These are phyloP conservation scores for Bos indicus DNA, from an alignment of 2,113 vertebrate species.

Conservation along the genomic window DNA sequence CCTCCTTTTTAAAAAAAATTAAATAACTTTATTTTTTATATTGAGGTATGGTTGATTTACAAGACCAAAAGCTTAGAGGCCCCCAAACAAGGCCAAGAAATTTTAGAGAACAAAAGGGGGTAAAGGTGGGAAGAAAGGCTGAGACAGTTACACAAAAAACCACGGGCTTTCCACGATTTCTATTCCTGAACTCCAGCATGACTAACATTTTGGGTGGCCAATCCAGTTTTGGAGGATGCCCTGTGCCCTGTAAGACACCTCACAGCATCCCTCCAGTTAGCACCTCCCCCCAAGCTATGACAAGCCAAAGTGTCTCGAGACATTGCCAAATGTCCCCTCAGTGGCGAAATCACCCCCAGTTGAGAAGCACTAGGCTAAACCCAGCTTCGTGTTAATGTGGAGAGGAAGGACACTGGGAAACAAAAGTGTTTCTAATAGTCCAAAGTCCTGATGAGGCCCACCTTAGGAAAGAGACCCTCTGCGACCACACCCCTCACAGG, in stretches of 20 bases:
- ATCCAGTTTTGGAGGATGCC: no score
- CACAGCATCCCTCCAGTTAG: not conserved
- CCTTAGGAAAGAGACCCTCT: not conserved
- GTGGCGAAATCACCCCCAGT: accelerated
- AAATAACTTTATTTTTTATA: not conserved
- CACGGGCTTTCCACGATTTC: not conserved
- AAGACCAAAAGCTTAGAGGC: not conserved
- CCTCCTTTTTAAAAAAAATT: not conserved
- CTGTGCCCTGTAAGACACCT: not conserved
- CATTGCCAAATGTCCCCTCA: not conserved
- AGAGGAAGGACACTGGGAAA: not conserved
- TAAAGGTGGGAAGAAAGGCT: not conserved
- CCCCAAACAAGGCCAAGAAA: not conserved
- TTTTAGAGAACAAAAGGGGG: not conserved
- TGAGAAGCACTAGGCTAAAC: not conserved
- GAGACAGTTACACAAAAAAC: not conserved
- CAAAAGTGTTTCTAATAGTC: not conserved
- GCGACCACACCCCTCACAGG: not conserved
- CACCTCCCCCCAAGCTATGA: not conserved
- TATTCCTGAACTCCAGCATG: not conserved
- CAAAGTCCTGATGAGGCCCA: not conserved
- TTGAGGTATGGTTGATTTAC: not conserved
- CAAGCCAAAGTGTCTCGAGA: not conserved
- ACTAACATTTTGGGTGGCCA: not conserved
- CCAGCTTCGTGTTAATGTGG: not conserved